Base-by-base conservation (phyloP, 1,140 invertebrate species). In the Notospermus geniculatus region DNA sequence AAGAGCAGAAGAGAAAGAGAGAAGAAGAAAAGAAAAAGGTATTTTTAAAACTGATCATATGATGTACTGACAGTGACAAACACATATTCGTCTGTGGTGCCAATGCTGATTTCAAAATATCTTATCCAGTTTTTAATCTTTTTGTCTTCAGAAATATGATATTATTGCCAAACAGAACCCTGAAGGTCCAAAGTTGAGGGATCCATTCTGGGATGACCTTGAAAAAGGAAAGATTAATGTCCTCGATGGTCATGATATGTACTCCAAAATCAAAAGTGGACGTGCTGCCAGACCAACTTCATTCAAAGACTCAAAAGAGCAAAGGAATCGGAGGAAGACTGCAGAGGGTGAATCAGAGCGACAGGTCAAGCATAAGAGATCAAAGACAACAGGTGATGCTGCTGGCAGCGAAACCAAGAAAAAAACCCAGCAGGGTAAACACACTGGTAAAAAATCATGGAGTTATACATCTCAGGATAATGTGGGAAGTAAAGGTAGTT, bases 151-250 rank as follows among this genome's bases (percentile, higher is more conserved):
- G 32, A 36, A 36, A 36, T 36, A 36, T 36, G 32, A 36, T 36
- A 15, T 36, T 4, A 36, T 36, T 36, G 32, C 15, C 15, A 36
- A 36, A 15, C 5, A 36, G 4, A 36, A 36, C 32, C 32, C 32
- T 15, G 46, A 50, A 9, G 46, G 25, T 9, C 43, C 63, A n/a
- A 69, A 64, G 27, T 63, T 71, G 15, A 78, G 76, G 57, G 73
- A 77, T 62, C 73, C 74, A 13, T 79, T 79, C 58, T 79, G 75
- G 75, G 72, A 74, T 59, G 77, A 79, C 55, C 65, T 79, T n/a
- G 71, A 77, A 59, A 73, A 72, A 62, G 77, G 77, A 1, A 65
- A 71, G 52, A 69, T 79, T 1, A 72, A 73, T 57, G 5, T 50
- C 19, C 57, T 75, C 23, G 73, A 73, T 64, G 69, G 69, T 17